Evolutionary conservation across 2,888 invertebrate genomes (phyloP), one percentile per base, ranked within the genome.

Genomic region (Agriopis marginaria): DNA sequence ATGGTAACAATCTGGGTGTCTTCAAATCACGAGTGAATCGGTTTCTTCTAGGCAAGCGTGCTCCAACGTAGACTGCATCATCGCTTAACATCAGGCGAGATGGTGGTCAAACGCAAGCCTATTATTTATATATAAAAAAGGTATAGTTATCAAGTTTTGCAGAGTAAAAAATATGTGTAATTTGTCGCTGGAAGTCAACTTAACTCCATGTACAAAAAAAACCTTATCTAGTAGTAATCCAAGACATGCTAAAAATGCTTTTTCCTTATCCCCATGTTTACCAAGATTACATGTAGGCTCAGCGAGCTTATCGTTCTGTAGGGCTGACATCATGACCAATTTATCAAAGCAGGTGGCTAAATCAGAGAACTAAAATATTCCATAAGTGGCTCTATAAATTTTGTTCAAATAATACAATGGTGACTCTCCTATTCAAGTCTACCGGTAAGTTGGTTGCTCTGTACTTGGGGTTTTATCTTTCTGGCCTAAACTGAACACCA

Each of bases 251-350:
- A 8, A 10, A 6, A 12, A 8, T 39, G n/a, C 10, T 39, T 60
- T 72, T 45, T 56, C 65, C 70, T 14, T 58, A 39, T 3, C n/a
- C 8, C 17, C 4, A 44, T 69, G 50, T 72, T 72, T 68, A 47
- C 45, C 6, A n/a, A 51, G 65, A 66, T 68, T 73, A 70, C 68
- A 58, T 47, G 45, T 47, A 60, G 62, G 50, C 55, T 55, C 14
- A 32, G 6, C 10, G 10, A 45, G 64, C 66, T 73, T 73, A 73
- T 73, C 71, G 17, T 58, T 62, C 63, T 8, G 8, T 51, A 66
- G 68, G 68, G 68, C 50, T 39, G 66, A 72, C 56, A 66, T 62
- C 63, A 63, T 64, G 64, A 42, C 63, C 53, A 64, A 56, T 54
- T 62, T 58, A 54, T 51, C 65, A 40, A 17, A 0, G 9, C 11